Percentiles rank a stretch among this genome's conserved stretches.
phyloP scores from a whole-genome alignment of 2,797 vertebrate genomes.

The Poeciliopsis presidionis region DNA sequence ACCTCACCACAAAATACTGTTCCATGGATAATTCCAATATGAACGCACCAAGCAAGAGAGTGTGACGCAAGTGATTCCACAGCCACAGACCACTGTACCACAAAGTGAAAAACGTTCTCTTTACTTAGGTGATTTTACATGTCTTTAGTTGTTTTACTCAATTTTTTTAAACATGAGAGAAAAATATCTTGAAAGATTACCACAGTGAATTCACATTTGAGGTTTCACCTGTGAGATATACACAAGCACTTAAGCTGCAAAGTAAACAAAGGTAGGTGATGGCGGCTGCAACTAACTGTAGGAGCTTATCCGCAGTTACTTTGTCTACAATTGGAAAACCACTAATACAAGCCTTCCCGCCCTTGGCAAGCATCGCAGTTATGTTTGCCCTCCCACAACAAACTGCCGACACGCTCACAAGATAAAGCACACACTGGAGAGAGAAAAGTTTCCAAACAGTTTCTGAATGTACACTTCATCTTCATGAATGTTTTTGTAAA shows the following conservation, averaged over 20 bases:
- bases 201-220: conserved; percentile 35
- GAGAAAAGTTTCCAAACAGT: not conserved
- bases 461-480: not conserved
- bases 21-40: conserved; percentile 47
- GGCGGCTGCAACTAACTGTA: conserved; percentile 52
- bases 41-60: conserved; percentile 42
- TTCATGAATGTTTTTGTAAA: not conserved
- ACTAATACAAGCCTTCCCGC: conserved; percentile 66
- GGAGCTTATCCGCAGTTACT: conserved; percentile 54
- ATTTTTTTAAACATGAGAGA: conserved; percentile 5
- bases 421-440: not conserved
- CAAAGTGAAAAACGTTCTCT: conserved; percentile 16
- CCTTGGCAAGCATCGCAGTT: conserved; percentile 30
- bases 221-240: conserved; percentile 51
- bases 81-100: conserved; percentile 14
- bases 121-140: conserved; percentile 32
- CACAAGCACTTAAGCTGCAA: conserved; percentile 64
- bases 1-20: conserved; percentile 40
- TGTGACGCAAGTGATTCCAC: conserved; percentile 39
- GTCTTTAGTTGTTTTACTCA: conserved; percentile 25
- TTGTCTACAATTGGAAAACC: conserved; percentile 63
- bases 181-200: conserved; percentile 12
- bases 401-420: conserved; percentile 12
- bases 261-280: conserved; percentile 60
- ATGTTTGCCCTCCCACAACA: conserved; percentile 18